These are phyloP conservation scores for Centropus unirufus DNA, from an alignment of 2,113 vertebrate genomes.

Conservation along the genomic window DNA sequence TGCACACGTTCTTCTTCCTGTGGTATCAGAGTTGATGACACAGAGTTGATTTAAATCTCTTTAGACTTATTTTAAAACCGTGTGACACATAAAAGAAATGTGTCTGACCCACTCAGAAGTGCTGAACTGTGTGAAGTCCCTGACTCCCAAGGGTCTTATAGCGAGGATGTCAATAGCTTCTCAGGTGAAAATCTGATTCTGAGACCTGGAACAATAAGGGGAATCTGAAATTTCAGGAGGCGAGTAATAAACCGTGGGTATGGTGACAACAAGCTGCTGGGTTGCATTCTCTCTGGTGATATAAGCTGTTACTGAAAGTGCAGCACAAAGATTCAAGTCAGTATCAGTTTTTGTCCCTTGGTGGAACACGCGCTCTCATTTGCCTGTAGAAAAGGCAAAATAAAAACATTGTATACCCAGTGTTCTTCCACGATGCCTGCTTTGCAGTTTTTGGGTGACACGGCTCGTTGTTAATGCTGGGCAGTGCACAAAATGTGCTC, in stretches of 20 bases:
- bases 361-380: not conserved
- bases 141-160: not conserved
- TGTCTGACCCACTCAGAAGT: not conserved
- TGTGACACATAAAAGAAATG: not conserved
- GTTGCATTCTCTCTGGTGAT: not conserved
- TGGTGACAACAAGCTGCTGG: not conserved
- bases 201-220: not conserved
- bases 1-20: not conserved
- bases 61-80: not conserved
- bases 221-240: not conserved
- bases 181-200: not conserved
- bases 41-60: not conserved
- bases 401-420: fast-evolving
- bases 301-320: not conserved
- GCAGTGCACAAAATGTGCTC: not conserved
- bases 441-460: not conserved
- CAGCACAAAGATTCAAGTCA: not conserved
- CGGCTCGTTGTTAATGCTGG: not conserved
- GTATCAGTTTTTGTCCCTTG: not conserved
- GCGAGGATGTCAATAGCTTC: not conserved
- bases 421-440: not conserved
- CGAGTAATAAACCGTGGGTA: not conserved
- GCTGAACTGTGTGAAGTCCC: not conserved
- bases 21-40: not conserved
- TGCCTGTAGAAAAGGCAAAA: not conserved